Evolutionary conservation across 2,888 invertebrate species (phyloP).

Genomic region (Siphlonurus alternatus): DNA sequence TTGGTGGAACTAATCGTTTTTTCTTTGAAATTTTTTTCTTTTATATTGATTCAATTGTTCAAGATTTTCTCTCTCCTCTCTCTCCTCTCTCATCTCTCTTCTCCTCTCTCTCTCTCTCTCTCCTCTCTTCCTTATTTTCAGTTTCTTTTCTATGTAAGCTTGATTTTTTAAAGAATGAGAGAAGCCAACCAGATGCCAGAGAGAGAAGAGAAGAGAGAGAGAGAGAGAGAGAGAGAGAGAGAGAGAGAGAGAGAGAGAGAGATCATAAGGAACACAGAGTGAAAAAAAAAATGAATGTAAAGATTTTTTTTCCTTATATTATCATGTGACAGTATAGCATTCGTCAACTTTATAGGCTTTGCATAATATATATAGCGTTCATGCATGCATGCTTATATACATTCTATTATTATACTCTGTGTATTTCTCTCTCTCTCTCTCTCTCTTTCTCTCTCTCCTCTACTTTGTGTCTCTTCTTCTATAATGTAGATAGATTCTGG

Average conservation of each 20-base stretch:
- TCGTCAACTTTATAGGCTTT: neutral
- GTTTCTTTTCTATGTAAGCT: too few species aligned
- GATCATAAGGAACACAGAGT: neutral
- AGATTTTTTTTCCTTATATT: neutral
- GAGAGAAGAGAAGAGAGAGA: neutral
- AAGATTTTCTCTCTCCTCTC: neutral
- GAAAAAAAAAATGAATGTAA: neutral
- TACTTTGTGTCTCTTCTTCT: neutral
- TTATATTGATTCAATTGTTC: slow-evolving; percentile 2
- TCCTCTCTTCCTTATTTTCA: too few species aligned
- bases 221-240: neutral
- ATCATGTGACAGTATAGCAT: neutral
- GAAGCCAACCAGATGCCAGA: neutral
- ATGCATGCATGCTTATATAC: neutral
- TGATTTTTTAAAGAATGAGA: neutral
- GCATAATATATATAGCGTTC: neutral
- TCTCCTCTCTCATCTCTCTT: too few species aligned
- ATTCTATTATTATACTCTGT: neutral
- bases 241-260: neutral
- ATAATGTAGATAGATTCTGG: neutral
- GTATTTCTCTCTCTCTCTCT: neutral
- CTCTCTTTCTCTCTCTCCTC: neutral
- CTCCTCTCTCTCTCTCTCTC: too few species aligned
- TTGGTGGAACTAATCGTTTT: slow-evolving; percentile 4
- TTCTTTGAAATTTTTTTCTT: neutral